Percentiles rank a stretch among this genome's conserved stretches.
These are phyloP conservation scores for Lasioglossum morio DNA, from an alignment of 2,888 invertebrate genomes.

Conservation along the genomic window DNA sequence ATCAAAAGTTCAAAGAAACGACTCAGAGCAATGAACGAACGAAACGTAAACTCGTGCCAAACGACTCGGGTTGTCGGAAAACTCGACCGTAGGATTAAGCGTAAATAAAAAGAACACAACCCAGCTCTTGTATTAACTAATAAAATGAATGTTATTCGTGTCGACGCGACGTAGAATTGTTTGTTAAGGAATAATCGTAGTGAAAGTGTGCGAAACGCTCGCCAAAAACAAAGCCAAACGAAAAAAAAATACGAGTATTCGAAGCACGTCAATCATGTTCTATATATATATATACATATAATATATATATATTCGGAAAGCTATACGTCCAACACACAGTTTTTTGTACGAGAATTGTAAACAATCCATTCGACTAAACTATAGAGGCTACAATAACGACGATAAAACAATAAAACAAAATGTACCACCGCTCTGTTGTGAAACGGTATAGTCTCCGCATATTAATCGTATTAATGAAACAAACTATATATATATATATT, in stretches of 20 bases:
- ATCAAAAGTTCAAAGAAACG: slow-evolving; percentile 55
- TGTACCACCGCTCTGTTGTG: slow-evolving; percentile 40
- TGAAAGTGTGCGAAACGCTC: slow-evolving; percentile 19
- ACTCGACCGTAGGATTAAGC: slow-evolving; percentile 60
- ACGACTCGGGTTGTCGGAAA: slow-evolving; percentile 39
- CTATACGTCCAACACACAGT: slow-evolving; percentile 75
- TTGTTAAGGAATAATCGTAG: slow-evolving; percentile 28
- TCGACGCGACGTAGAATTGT: slow-evolving; percentile 40
- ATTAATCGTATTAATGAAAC: slow-evolving; percentile 37
- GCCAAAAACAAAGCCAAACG: slow-evolving; percentile 14
- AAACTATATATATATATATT: slow-evolving; percentile 10
- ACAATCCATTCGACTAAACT: slow-evolving; percentile 39
- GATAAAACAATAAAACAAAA: slow-evolving; percentile 64
- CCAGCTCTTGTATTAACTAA: slow-evolving; percentile 28
- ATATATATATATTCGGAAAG: slow-evolving; percentile 48
- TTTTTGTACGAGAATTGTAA: slow-evolving; percentile 70
- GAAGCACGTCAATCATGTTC: slow-evolving; percentile 71
- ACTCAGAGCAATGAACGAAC: slow-evolving; percentile 44
- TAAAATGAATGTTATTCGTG: slow-evolving; percentile 38
- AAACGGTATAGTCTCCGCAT: slow-evolving; percentile 47
- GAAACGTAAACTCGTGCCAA: slow-evolving; percentile 64
- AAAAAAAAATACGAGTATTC: not conserved
- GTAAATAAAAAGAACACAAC: not conserved
- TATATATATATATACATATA: slow-evolving; percentile 14
- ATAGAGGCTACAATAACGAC: slow-evolving; percentile 44